Evolutionary conservation across 2,797 vertebrate genomes (phyloP).

Genomic region (Macropodus opercularis): DNA sequence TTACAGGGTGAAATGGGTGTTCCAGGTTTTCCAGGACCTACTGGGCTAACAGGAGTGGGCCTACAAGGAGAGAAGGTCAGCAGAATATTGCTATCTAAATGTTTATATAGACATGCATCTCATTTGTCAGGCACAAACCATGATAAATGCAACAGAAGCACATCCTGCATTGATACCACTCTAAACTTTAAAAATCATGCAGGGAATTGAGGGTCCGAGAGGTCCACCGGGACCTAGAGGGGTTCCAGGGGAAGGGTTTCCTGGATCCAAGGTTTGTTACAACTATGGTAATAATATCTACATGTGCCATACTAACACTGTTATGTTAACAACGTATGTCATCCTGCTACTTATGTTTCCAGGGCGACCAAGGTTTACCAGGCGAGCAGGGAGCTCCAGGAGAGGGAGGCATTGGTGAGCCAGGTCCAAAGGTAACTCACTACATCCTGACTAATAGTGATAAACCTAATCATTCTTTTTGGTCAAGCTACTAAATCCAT

Average conservation of each 20-base stretch:
- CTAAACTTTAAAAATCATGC: conserved; percentile 13
- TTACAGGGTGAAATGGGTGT: conserved; percentile 85
- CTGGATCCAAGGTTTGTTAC: conserved; percentile 86
- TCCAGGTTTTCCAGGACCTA: conserved; percentile 81
- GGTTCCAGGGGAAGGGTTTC: conserved; percentile 86
- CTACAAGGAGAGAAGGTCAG: conserved; percentile 90
- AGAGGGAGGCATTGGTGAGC: conserved; percentile 86
- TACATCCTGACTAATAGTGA: not conserved
- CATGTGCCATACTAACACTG: no score
- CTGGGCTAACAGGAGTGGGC: conserved; percentile 83
- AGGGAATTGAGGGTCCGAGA: conserved; percentile 89
- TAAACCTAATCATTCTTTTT: not conserved
- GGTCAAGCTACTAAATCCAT: not conserved
- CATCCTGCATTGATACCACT: not conserved
- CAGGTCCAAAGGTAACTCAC: conserved; percentile 84
- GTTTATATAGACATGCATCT: not conserved
- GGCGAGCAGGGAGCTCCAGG: conserved; percentile 86
- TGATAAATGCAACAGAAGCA: not conserved
- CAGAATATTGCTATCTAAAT: not conserved
- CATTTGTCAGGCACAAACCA: not conserved
- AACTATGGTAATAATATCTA: not conserved
- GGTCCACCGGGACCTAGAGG: conserved; percentile 86
- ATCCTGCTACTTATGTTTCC: conserved; percentile 17
- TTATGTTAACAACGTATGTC: not conserved
- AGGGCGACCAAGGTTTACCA: conserved; percentile 89